A percentile compares a stretch with the other conserved stretches of the same genome.
These are phyloP conservation scores for Thalassoma bifasciatum DNA, from an alignment of 2,113 vertebrate species.

Conservation along the genomic window DNA sequence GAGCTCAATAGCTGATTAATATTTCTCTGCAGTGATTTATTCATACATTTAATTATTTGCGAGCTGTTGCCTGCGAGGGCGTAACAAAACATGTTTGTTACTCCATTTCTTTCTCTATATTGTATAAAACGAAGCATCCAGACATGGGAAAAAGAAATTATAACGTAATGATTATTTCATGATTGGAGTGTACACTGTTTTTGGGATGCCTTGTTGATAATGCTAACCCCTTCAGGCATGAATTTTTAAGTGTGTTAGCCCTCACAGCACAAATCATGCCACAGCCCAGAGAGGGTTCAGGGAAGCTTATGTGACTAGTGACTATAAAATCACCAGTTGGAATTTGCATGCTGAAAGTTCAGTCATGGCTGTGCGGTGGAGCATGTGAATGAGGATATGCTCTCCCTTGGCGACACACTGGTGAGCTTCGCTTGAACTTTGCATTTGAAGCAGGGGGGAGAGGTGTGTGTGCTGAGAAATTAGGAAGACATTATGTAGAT, in stretches of 20 bases:
- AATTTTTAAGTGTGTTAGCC: conserved; percentile 10
- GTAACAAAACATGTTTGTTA: conserved; percentile 49
- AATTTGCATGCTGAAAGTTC: conserved; percentile 58
- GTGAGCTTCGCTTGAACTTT: conserved; percentile 43
- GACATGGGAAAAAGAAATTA: conserved; percentile 17
- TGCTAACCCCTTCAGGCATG: conserved; percentile 21
- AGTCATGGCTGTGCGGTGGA: conserved; percentile 9
- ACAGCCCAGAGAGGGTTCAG: conserved; percentile 7
- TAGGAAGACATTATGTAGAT: conserved; percentile 8
- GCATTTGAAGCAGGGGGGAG: conserved; percentile 20
- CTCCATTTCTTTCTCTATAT: conserved; percentile 11
- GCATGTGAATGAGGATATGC: conserved; percentile 47
- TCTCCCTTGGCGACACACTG: conserved; percentile 18
- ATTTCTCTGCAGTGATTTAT: conserved; percentile 62
- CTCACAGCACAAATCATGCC: conserved; percentile 17
- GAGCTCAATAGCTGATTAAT: conserved; percentile 74
- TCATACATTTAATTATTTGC: conserved; percentile 64
- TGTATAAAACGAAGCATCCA: conserved; percentile 20
- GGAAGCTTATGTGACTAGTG: conserved; percentile 16
- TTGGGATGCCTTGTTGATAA: conserved; percentile 38
- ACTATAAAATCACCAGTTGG: conserved; percentile 14
- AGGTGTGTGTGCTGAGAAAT: neutral
- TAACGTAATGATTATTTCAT: conserved; percentile 50
- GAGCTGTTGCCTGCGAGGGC: conserved; percentile 46
- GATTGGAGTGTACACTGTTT: conserved; percentile 22